These are phyloP conservation scores for Terrapene triunguis DNA, from an alignment of 2,113 vertebrate species.

Conservation along the genomic window DNA sequence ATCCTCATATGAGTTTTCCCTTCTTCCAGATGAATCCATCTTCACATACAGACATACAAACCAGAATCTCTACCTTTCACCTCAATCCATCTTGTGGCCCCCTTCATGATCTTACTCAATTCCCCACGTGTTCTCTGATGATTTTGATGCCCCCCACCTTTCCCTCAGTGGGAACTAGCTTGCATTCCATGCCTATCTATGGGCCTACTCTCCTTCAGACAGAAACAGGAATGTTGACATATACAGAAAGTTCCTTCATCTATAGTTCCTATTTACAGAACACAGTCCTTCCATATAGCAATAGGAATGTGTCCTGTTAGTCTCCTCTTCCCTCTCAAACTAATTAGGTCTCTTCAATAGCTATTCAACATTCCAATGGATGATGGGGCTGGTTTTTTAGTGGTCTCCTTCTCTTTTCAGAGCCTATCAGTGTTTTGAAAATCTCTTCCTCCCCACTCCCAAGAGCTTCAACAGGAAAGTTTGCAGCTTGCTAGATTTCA, in stretches of 20 bases:
- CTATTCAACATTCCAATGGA: neutral
- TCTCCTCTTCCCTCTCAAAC: neutral
- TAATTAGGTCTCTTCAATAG: neutral
- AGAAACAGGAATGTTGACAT: neutral
- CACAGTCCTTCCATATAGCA: neutral
- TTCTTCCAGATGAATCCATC: neutral
- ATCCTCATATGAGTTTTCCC: neutral
- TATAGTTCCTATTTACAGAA: neutral
- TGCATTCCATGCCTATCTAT: neutral
- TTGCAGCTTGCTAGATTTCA: neutral
- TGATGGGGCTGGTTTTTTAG: neutral
- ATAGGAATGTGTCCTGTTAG: neutral
- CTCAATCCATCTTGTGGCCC: neutral
- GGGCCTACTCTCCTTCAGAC: neutral
- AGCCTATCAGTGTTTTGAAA: neutral
- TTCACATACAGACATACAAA: neutral
- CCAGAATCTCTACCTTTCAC: neutral
- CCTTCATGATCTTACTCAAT: neutral
- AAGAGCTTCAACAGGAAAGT: accelerated
- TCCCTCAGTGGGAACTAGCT: slow-evolving; percentile 38
- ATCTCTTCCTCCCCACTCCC: neutral
- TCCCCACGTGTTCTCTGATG: neutral
- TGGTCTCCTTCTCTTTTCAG: neutral
- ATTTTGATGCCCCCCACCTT: neutral
- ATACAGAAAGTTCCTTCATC: neutral